Evolutionary conservation across 2,888 invertebrate genomes (phyloP).

Genomic region (Bimastos eiseni): DNA sequence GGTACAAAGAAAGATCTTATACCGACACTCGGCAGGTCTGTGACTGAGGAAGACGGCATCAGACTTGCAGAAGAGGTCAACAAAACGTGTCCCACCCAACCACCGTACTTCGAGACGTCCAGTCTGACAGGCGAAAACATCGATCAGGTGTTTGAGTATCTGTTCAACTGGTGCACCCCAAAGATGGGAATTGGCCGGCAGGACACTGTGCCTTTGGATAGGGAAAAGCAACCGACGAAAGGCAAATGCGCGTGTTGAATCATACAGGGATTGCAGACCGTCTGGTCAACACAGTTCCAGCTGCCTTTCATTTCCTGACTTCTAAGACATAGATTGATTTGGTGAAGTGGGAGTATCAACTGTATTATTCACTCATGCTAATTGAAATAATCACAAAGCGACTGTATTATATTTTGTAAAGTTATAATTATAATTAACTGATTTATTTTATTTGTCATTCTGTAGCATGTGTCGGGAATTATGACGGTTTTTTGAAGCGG

Average conservation of each 20-base stretch:
- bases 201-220: background rate
- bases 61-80: slow-evolving; percentile 42
- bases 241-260: slow-evolving; percentile 15
- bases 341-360: background rate
- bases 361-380: background rate
- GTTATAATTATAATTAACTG: background rate
- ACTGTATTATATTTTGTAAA: background rate
- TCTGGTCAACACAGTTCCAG: background rate
- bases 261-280: background rate
- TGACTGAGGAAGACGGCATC: slow-evolving; percentile 47
- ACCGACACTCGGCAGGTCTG: slow-evolving; percentile 44
- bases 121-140: slow-evolving; percentile 56
- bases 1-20: slow-evolving; percentile 57
- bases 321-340: background rate
- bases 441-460: background rate
- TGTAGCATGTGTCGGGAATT: background rate
- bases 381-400: background rate
- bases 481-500: background rate
- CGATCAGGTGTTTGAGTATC: slow-evolving; percentile 56
- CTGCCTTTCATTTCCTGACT: background rate
- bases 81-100: background rate
- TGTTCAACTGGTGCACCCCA: slow-evolving; percentile 49
- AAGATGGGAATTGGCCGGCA: slow-evolving; percentile 7
- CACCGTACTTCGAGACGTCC: slow-evolving; percentile 58
- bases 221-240: background rate